These are phyloP conservation scores for Ostrea denselamellosa DNA, from an alignment of 1,140 invertebrate genomes.

Conservation along the genomic window DNA sequence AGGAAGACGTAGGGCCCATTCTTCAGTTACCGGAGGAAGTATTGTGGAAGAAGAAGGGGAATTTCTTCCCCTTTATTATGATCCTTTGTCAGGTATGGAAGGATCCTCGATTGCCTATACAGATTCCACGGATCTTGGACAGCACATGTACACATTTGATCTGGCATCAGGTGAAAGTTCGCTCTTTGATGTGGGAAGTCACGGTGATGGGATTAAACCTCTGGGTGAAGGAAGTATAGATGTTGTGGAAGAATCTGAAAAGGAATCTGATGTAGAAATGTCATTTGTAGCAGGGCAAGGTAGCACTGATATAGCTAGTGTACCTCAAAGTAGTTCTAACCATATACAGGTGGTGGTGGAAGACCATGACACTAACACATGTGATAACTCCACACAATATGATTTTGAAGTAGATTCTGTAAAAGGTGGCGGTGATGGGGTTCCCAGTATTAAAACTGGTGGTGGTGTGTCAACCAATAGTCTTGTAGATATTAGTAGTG, in stretches of 20 bases:
- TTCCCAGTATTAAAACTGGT: slow-evolving; percentile 20
- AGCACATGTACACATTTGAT: slow-evolving; percentile 41
- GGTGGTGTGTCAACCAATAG: slow-evolving; percentile 2
- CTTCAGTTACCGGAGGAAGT: slow-evolving; percentile 46
- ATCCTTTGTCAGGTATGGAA: slow-evolving; percentile 46
- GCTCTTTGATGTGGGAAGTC: slow-evolving; percentile 22
- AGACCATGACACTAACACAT: slow-evolving; percentile 9
- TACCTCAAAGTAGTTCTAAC: slow-evolving; percentile 24
- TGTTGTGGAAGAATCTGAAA: slow-evolving; percentile 42
- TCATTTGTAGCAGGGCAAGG: slow-evolving; percentile 42
- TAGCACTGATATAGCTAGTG: slow-evolving; percentile 29
- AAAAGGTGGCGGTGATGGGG: slow-evolving; percentile 38
- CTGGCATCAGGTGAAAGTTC: slow-evolving; percentile 24
- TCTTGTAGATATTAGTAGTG: background rate
- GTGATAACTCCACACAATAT: slow-evolving; percentile 36
- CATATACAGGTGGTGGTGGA: slow-evolving; percentile 45
- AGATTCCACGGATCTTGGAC: slow-evolving; percentile 37
- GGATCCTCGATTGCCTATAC: slow-evolving; percentile 37
- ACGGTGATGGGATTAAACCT: slow-evolving; percentile 40
- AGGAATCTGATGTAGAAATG: slow-evolving; percentile 50
- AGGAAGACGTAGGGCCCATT: slow-evolving; percentile 24
- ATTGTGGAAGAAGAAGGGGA: slow-evolving; percentile 45
- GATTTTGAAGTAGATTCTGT: slow-evolving; percentile 35
- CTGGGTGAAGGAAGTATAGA: slow-evolving; percentile 37
- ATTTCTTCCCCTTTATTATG: slow-evolving; percentile 7